Evolutionary conservation across 2,888 invertebrate genomes (phyloP), one percentile per base, ranked within the genome.

Genomic region (Arctia plantaginis): DNA sequence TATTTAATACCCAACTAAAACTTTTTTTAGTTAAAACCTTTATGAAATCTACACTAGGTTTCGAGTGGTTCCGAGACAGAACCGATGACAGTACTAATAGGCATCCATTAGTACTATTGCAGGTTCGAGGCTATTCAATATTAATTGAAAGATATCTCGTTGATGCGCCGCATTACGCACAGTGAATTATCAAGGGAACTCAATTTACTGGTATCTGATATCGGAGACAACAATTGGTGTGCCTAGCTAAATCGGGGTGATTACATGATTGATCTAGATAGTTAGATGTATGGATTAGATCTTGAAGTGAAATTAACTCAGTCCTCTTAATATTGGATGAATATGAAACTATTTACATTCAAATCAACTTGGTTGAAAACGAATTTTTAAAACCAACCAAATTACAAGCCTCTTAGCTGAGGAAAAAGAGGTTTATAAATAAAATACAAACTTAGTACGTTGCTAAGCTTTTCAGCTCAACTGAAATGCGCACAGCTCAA

Each of bases 401-500:
- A 55, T 55, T n/a, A 35, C 35, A 35, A 8, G 23, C 23, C n/a
- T 10, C n/a, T 55, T 55, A 55, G 51, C 51, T 55, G n/a, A 12
- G 23, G 51, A 3, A n/a, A 55, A 23, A 55, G 1, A 23, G 3
- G 51, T 12, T 55, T 55, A 51, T 51, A 51, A 23, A 23, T 10
- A 51, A 51, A 51, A 41, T 27, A 68, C 30, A 68, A 67, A 68
- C n/a, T 64, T 35, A 64, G 64, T 51, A 47, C 30, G 30, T 33
- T 62, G 27, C 41, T 13, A 72, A 20, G 59, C 59, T 41, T 66
- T 55, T 27, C 41, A 33, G 47, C 6, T 39, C 20, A 30, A 51
- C 30, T 59, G 59, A 70, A 71, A 44, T 15, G 72, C 41, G 35
- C n/a, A 33, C 66, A 76, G 62, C 77, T 80, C 71, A 72, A 81